A percentile compares a stretch with the other conserved stretches of the same genome.
phyloP scores from a whole-genome alignment of 1,140 invertebrate genomes.

The Lepidurus couesii region DNA sequence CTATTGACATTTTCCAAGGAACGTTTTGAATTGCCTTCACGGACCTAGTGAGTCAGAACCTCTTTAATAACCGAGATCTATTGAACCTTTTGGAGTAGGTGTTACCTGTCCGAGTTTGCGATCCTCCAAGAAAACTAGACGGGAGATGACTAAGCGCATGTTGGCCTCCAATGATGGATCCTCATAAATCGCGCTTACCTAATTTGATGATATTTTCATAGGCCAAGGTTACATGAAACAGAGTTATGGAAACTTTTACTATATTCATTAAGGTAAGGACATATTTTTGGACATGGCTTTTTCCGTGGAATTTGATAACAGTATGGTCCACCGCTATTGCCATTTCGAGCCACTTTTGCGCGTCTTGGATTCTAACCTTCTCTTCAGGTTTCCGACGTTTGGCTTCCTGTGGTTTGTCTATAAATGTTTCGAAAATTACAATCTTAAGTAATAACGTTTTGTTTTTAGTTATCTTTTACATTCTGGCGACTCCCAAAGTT shows the following conservation, averaged over 20 bases:
- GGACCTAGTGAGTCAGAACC: constrained; percentile 45
- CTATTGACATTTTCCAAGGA: constrained; percentile 68
- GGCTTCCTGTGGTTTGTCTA: constrained; percentile 24
- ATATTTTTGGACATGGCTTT: constrained; percentile 59
- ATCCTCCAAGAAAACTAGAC: constrained; percentile 57
- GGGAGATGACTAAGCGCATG: constrained; percentile 58
- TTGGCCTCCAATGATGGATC: constrained; percentile 61
- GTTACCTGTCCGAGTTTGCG: constrained; percentile 51
- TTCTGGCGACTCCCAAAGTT: constrained; percentile 31
- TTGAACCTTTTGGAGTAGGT: neutral
- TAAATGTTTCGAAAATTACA: neutral
- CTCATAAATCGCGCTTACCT: constrained; percentile 66
- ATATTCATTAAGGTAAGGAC: constrained; percentile 69
- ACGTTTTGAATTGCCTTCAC: constrained; percentile 58
- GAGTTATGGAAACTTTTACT: constrained; percentile 46
- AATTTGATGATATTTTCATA: constrained; percentile 36
- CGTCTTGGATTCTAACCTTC: constrained; percentile 30
- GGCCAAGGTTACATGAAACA: no score
- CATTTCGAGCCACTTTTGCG: constrained; percentile 58
- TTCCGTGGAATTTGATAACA: constrained; percentile 62
- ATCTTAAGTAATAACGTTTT: constrained; percentile 5
- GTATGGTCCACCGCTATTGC: constrained; percentile 63
- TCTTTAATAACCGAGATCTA: constrained; percentile 3
- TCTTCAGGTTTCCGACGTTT: constrained; percentile 25
- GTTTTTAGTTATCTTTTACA: constrained; percentile 33